Evolutionary conservation across 2,113 vertebrate genomes (phyloP).

Genomic region (Pelvicachromis taeniatus): DNA sequence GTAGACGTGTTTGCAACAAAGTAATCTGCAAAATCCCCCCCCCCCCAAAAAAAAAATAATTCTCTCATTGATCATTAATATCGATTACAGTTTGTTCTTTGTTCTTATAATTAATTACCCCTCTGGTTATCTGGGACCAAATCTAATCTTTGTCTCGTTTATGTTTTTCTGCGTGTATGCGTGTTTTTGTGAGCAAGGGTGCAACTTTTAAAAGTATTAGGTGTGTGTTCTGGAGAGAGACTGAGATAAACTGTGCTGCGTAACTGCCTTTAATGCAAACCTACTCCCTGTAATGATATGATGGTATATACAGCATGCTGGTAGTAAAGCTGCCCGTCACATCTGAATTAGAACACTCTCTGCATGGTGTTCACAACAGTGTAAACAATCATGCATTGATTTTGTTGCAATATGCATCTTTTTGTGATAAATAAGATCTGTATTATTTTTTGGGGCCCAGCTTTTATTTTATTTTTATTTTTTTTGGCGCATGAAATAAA

Average conservation of each 20-base stretch:
- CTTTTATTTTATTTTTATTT: slow-evolving; percentile 3
- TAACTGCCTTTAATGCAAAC: slow-evolving; percentile 18
- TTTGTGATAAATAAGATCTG: neutral
- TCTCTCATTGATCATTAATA: neutral
- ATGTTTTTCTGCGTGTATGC: neutral
- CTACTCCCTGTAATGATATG: neutral
- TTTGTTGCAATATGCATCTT: neutral
- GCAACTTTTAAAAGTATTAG: slow-evolving; percentile 40
- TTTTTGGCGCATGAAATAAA: slow-evolving; percentile 18
- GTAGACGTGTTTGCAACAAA: neutral
- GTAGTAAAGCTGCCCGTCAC: neutral
- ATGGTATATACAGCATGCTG: neutral
- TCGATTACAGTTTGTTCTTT: neutral
- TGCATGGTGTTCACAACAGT: slow-evolving; percentile 1
- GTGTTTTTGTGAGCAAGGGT: neutral
- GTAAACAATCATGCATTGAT: neutral
- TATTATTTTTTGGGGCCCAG: neutral
- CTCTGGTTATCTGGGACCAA: slow-evolving; percentile 46
- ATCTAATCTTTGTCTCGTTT: neutral
- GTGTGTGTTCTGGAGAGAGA: neutral
- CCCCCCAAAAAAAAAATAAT: neutral
- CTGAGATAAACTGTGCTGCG: neutral
- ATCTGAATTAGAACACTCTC: neutral
- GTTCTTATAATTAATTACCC: neutral
- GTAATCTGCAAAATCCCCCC: neutral